phyloP scores from a whole-genome alignment of 2,797 vertebrate species.

The Acipenser transmontanus region DNA sequence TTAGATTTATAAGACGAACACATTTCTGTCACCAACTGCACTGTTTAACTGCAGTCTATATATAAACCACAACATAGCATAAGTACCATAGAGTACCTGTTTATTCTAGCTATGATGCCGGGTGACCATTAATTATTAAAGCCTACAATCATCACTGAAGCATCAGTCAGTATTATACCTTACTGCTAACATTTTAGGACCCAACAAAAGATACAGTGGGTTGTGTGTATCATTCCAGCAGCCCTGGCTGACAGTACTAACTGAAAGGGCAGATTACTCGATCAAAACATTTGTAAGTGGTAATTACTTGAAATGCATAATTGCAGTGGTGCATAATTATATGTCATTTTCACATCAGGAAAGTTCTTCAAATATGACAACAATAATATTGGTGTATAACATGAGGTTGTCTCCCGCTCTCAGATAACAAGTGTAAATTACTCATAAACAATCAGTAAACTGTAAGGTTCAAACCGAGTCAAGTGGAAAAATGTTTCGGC shows the following conservation, averaged over 20 bases:
- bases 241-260: constrained; percentile 6
- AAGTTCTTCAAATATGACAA: constrained; percentile 33
- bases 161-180: constrained; percentile 38
- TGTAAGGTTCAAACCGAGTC: too few species aligned
- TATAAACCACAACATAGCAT: constrained; percentile 7
- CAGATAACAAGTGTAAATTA: constrained; percentile 1
- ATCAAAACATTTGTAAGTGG: constrained; percentile 29
- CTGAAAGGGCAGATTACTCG: constrained; percentile 19
- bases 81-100: background rate
- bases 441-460: background rate
- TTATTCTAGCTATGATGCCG: constrained; percentile 18
- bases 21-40: background rate
- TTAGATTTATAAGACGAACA: background rate
- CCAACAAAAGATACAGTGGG: constrained; percentile 19
- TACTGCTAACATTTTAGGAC: constrained; percentile 38
- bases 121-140: constrained; percentile 42
- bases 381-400: constrained; percentile 24
- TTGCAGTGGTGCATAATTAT: constrained; percentile 36
- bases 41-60: constrained; percentile 9
- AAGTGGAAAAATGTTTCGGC: too few species aligned
- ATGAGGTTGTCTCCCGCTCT: background rate
- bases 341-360: constrained; percentile 34
- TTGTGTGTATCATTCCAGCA: constrained; percentile 2
- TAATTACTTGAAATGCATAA: constrained; percentile 38
- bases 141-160: constrained; percentile 42